Base-by-base conservation (phyloP, 2,113 vertebrate species). In the Paratilapia polleni region DNA sequence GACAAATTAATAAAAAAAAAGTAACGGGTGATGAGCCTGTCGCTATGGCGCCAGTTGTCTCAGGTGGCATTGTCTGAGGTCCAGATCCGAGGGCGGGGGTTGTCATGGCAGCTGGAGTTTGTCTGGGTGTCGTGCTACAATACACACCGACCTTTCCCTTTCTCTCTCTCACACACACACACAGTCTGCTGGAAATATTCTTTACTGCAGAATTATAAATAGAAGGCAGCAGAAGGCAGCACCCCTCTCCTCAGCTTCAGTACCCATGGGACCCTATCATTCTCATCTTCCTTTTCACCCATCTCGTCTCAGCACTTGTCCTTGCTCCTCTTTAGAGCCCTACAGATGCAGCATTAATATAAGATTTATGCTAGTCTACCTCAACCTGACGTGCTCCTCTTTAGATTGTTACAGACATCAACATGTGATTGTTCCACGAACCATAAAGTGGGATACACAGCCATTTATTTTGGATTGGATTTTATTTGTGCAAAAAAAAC, bases 81-180 rank as follows among this genome's bases (percentile, higher is more conserved):
- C 91, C 85, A 82, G 77, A 93, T 89, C 90, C 4, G 80, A 92
- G 87, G 93, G 86, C n/a, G 81, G 63, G 84, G 80, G 92, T 94
- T 94, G 94, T 92, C 92, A 94, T 92, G 89, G 94, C 82, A 94
- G 93, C 94, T 86, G 68, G 80, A 80, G 80, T 92, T 92, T 92
- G 90, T 92, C 93, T 92, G 80, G 76, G 76, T 84, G 81, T 92
- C 83, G 84, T 84, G 83, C 85, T 83, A 75, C 83, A 81, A 34
- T 17, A 73, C 66, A 38, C 49, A 8, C 66, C 52, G 43, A 2
- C 66, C 66, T 52, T 52, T 70, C 43, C 66, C 10, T 52, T 19
- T 49, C 41, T 70, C 24, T 4, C 8, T 64, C 13, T 24, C 31
- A 26, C 70, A 74, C 43, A 74, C 73, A 60, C 17, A 60, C 14